These are phyloP conservation scores for Dicranocentrus wangi DNA, from an alignment of 2,888 invertebrate species.

Conservation along the genomic window DNA sequence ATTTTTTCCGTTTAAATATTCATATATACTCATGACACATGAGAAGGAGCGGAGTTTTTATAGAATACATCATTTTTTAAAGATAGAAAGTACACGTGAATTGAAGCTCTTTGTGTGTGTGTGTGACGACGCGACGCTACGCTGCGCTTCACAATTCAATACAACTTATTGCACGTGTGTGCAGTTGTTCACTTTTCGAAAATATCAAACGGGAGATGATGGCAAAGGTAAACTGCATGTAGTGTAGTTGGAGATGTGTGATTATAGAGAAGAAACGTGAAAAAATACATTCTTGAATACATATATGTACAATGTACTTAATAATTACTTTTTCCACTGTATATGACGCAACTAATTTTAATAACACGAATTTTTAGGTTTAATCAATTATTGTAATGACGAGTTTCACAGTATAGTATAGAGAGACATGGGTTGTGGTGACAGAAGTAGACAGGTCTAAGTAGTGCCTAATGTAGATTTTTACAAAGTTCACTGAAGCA, in stretches of 20 bases:
- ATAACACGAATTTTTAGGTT: too few relatives aligned
- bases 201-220: neutral
- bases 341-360: too few relatives aligned
- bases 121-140: neutral
- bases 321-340: neutral
- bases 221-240: conserved; percentile 12
- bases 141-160: too few relatives aligned
- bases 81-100: conserved; percentile 4
- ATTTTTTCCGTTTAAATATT: too few relatives aligned
- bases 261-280: conserved; percentile 36
- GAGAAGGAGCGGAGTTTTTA: neutral
- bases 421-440: too few relatives aligned
- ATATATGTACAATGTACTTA: conserved; percentile 1
- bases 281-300: conserved; percentile 44
- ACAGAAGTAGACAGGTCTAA: too few relatives aligned
- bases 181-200: neutral
- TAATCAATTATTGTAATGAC: too few relatives aligned
- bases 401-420: too few relatives aligned
- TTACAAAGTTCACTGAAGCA: too few relatives aligned
- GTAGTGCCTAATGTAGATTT: too few relatives aligned
- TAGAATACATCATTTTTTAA: neutral
- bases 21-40: too few relatives aligned
- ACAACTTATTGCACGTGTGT: neutral
- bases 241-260: conserved; percentile 3
- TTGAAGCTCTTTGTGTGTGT: conserved; percentile 10